Conservation (phyloP, 2,113 vertebrate species). For the Trinectes maculatus region DNA sequence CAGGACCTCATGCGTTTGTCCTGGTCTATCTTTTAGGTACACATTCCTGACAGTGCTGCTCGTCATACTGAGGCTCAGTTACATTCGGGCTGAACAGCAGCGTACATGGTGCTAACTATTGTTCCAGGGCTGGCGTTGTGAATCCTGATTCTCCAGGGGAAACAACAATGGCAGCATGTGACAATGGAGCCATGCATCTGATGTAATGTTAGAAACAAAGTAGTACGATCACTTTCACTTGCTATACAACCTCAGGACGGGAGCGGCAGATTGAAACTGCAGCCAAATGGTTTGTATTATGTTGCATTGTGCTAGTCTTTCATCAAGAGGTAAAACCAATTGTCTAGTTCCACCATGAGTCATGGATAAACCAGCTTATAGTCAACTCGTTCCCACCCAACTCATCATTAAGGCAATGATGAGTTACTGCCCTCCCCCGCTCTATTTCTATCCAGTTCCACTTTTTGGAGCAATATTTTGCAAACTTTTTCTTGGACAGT, state of each 20-base stretch:
- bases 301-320: conserved; percentile 26
- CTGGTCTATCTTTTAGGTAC: conserved; percentile 18
- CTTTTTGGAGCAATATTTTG: background rate
- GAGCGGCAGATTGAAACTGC: conserved; percentile 14
- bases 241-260: conserved; percentile 12
- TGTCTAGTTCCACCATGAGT: background rate
- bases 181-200: conserved; percentile 56
- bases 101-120: conserved; percentile 44
- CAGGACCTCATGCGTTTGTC: conserved; percentile 19
- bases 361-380: conserved; percentile 17
- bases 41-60: conserved; percentile 38
- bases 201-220: conserved; percentile 50
- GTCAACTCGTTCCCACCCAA: background rate
- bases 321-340: background rate
- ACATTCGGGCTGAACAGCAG: conserved; percentile 11
- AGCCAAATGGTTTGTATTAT: conserved; percentile 18
- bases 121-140: conserved; percentile 46
- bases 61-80: conserved; percentile 23
- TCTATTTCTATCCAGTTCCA: conserved; percentile 6
- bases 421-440: conserved; percentile 29
- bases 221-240: conserved; percentile 48
- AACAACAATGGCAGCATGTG: conserved; percentile 49
- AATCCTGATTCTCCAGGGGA: conserved; percentile 26
- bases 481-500: background rate
- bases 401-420: conserved; percentile 9